phyloP scores from a whole-genome alignment of 1,140 invertebrate genomes.

The Plectrocnemia conspersa region DNA sequence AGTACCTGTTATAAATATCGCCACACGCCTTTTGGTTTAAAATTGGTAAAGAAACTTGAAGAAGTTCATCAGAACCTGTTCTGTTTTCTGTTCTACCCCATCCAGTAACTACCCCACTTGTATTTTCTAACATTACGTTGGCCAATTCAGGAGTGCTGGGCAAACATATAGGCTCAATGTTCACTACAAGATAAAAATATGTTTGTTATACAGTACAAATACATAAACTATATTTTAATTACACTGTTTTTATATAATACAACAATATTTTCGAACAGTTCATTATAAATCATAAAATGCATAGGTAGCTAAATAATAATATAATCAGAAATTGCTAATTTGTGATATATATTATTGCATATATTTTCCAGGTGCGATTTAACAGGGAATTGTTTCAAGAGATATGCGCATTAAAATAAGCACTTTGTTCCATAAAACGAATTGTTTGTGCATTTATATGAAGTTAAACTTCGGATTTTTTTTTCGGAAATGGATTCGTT shows the following conservation, averaged over 20 bases:
- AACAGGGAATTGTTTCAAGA: too few relatives aligned
- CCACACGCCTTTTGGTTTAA: conserved; percentile 26
- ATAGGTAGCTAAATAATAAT: too few relatives aligned
- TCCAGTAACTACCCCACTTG: conserved; percentile 54
- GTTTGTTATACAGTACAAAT: neutral
- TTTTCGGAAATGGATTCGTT: too few relatives aligned
- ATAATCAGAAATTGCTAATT: too few relatives aligned
- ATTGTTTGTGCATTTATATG: too few relatives aligned
- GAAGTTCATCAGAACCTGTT: conserved; percentile 41
- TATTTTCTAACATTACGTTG: conserved; percentile 34
- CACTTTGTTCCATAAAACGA: too few relatives aligned
- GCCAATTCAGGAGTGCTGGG: conserved; percentile 42
- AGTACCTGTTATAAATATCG: conserved; percentile 22
- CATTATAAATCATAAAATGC: too few relatives aligned
- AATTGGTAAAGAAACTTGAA: conserved; percentile 38
- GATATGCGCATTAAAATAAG: too few relatives aligned
- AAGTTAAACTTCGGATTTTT: too few relatives aligned
- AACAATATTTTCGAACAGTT: too few relatives aligned
- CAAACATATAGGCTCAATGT: conserved; percentile 65
- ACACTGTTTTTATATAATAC: neutral
- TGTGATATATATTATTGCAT: too few relatives aligned
- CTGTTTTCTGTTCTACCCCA: conserved; percentile 59
- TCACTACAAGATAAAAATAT: conserved; percentile 36
- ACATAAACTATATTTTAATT: neutral
- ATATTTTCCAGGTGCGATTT: too few relatives aligned